Percentiles rank a stretch among this genome's conserved stretches.
Evolutionary conservation across 2,113 vertebrate genomes (phyloP).

Genomic region (Serinus canaria): DNA sequence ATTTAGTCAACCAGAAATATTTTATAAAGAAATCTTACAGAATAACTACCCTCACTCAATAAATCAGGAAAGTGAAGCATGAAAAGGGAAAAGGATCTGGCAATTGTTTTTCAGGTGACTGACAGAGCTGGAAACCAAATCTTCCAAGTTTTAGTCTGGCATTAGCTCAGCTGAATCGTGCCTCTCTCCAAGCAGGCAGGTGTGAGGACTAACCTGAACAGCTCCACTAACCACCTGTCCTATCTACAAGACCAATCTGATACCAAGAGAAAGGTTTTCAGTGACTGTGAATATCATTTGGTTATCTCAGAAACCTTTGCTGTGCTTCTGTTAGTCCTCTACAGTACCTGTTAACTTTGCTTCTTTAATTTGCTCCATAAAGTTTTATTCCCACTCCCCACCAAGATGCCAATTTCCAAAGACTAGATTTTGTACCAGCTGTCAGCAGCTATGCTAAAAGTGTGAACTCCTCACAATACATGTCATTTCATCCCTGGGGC

Average conservation of each 20-base stretch:
- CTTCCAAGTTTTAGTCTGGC: not conserved
- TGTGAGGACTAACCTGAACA: not conserved
- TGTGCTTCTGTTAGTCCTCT: not conserved
- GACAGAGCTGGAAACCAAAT: not conserved
- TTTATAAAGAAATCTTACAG: not conserved
- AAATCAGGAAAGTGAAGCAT: not conserved
- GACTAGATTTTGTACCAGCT: not conserved
- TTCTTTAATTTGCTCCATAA: not conserved
- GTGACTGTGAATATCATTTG: not conserved
- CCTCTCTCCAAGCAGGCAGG: not conserved
- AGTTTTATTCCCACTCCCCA: not conserved
- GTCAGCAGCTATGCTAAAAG: not conserved
- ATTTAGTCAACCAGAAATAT: not conserved
- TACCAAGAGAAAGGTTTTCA: not conserved
- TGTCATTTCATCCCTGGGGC: accelerated
- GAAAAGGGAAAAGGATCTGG: not conserved
- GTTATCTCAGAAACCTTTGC: not conserved
- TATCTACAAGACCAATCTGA: not conserved
- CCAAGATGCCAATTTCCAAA: not conserved
- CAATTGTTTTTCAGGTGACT: not conserved
- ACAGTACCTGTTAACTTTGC: accelerated
- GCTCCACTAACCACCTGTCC: not conserved
- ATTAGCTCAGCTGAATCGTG: not conserved
- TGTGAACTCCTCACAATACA: not conserved
- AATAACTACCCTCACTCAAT: not conserved